Base-by-base conservation (phyloP, 2,888 invertebrate genomes). In the Clivina fossor region DNA sequence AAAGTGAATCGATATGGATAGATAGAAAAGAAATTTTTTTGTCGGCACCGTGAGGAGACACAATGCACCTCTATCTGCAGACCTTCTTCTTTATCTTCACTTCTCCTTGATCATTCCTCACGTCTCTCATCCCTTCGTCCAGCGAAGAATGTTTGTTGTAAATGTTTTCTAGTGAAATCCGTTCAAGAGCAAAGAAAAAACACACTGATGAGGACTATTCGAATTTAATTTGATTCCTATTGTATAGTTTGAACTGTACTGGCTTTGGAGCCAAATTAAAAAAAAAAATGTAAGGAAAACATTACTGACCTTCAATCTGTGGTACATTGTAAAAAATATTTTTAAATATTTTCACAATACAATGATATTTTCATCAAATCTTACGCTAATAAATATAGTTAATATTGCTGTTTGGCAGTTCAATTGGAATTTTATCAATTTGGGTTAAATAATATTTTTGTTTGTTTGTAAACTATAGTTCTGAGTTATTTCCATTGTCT, bases 1-100 rank as follows among this genome's bases (percentile, higher is more conserved):
- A 57, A n/a, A 54, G 44, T 44, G 54, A 44, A 46, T 28, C 46
- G 54, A 54, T 54, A 54, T 37, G 37, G 51, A 51, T 51, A 43
- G 41, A 32, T 2, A 9, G n/a, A n/a, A n/a, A n/a, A n/a, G n/a
- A n/a, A n/a, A n/a, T n/a, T 51, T 51, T 51, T 51, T 51, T 51
- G 43, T 51, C 43, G 43, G 49, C 49, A 40, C 49, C 49, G 49
- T 38, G 38, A 40, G 40, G 49, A 49, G 49, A 49, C 49, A 49
- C 26, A 49, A 49, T 15, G 22, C 49, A 37, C 26, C 30, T 13
- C 9, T 30, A 30, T 30, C 30, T 11, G 9, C 13, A 13, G n/a
- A 9, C 2, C 30, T 13, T 30, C 30, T 3, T 4, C 30, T 11
- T 13, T 30, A 2, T 26, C 26, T 8, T 26, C 30, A 2, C 30